Evolutionary conservation across 1,140 invertebrate species (phyloP).

Genomic region (Brachionus manjavacas): DNA sequence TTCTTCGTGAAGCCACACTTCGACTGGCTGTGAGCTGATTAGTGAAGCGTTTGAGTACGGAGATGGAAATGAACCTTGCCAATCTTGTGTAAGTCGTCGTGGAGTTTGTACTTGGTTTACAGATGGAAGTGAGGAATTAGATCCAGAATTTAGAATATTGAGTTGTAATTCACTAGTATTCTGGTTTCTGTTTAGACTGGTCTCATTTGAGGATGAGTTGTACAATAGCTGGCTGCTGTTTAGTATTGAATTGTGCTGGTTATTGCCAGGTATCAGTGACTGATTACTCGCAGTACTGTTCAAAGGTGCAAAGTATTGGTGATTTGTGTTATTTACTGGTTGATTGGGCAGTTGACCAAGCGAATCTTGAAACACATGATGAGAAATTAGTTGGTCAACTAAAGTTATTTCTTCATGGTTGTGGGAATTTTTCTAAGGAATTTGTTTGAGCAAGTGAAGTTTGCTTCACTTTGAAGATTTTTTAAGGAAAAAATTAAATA

Average conservation of each 20-base stretch:
- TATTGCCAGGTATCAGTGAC: background rate
- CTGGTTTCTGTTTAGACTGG: background rate
- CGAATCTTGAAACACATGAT: background rate
- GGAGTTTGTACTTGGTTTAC: background rate
- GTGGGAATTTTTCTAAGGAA: too few relatives aligned
- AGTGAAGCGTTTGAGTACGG: slow-evolving; percentile 19
- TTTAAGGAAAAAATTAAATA: too few relatives aligned
- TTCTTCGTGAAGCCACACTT: slow-evolving; percentile 26
- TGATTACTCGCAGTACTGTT: background rate
- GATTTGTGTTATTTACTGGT: background rate
- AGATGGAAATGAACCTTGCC: slow-evolving; percentile 34
- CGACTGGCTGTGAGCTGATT: background rate
- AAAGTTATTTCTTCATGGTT: too few relatives aligned
- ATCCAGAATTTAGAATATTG: background rate
- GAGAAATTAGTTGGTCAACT: too few relatives aligned
- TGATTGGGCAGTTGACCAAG: background rate
- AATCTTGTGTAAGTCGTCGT: slow-evolving; percentile 28
- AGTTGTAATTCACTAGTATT: background rate
- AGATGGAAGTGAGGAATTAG: background rate
- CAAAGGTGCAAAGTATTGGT: background rate
- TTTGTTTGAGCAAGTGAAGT: too few relatives aligned
- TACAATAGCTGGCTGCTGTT: background rate
- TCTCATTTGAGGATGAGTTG: background rate
- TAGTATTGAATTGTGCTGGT: background rate
- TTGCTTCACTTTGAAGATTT: too few relatives aligned